Conservation (phyloP, 2,888 invertebrate species). For the Athalia cordata region DNA sequence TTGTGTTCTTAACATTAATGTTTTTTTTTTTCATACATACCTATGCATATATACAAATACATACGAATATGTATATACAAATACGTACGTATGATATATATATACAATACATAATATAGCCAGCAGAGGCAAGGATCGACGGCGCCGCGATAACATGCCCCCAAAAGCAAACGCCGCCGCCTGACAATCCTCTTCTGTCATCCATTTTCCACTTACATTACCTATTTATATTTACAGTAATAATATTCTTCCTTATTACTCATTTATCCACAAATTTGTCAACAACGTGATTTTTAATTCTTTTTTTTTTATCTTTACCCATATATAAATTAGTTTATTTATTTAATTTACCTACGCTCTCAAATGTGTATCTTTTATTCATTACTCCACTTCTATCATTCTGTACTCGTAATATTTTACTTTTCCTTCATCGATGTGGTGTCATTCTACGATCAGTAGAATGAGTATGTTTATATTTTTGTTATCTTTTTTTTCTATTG, state of each 20-base stretch:
- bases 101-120: slow-evolving; percentile 51
- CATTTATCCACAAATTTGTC: slow-evolving; percentile 59
- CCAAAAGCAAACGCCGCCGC: slow-evolving; percentile 32
- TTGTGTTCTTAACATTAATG: slow-evolving; percentile 54
- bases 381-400: not conserved
- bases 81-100: slow-evolving; percentile 58
- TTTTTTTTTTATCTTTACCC: slow-evolving; percentile 49
- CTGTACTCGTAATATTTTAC: not conserved
- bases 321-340: slow-evolving; percentile 59
- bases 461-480: not conserved
- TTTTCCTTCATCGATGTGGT: not conserved
- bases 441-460: slow-evolving; percentile 32
- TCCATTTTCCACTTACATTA: slow-evolving; percentile 45
- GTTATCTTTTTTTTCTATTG: not conserved
- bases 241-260: slow-evolving; percentile 54
- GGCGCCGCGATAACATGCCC: slow-evolving; percentile 32
- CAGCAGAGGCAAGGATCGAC: slow-evolving; percentile 43
- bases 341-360: slow-evolving; percentile 38
- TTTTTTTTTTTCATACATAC: slow-evolving; percentile 61
- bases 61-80: slow-evolving; percentile 55
- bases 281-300: slow-evolving; percentile 36
- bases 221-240: slow-evolving; percentile 53
- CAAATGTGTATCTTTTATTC: slow-evolving; percentile 52
- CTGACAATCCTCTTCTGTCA: slow-evolving; percentile 46
- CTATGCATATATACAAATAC: slow-evolving; percentile 55